Evolutionary conservation across 2,888 invertebrate species (phyloP).

Genomic region (Troides helena): DNA sequence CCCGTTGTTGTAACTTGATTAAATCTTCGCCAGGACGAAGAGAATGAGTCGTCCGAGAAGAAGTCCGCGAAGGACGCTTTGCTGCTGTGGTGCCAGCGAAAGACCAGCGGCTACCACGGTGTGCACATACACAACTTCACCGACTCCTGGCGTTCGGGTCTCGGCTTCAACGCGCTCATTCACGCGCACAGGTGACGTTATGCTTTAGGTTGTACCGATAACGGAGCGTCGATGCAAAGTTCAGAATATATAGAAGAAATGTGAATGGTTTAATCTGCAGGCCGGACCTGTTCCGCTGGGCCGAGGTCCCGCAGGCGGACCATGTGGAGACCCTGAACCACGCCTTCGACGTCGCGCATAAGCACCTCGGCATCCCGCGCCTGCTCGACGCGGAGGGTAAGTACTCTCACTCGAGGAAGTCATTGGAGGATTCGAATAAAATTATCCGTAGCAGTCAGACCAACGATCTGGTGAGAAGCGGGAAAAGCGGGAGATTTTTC

Average conservation of each 20-base stretch:
- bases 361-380: conserved; percentile 94
- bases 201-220: too few species aligned
- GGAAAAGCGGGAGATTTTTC: too few species aligned
- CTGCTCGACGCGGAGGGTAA: conserved; percentile 95
- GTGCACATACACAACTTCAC: conserved; percentile 95
- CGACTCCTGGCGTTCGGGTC: conserved; percentile 96
- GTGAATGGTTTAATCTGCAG: conserved; percentile 54
- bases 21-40: conserved; percentile 86
- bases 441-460: too few species aligned
- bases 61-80: conserved; percentile 99
- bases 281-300: conserved; percentile 96
- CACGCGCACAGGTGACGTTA: conserved; percentile 87
- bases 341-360: conserved; percentile 97
- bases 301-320: conserved; percentile 87
- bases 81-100: conserved; percentile 98
- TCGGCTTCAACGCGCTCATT: conserved; percentile 99
- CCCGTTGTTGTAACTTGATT: too few species aligned
- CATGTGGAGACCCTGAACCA: conserved; percentile 98
- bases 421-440: too few species aligned
- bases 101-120: conserved; percentile 95
- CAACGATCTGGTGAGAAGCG: too few species aligned
- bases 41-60: conserved; percentile 97
- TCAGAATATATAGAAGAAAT: too few species aligned
- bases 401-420: background rate
- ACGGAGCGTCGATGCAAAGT: too few species aligned